Conservation (phyloP, 2,797 vertebrate genomes). For the Cheirogaleus major region DNA sequence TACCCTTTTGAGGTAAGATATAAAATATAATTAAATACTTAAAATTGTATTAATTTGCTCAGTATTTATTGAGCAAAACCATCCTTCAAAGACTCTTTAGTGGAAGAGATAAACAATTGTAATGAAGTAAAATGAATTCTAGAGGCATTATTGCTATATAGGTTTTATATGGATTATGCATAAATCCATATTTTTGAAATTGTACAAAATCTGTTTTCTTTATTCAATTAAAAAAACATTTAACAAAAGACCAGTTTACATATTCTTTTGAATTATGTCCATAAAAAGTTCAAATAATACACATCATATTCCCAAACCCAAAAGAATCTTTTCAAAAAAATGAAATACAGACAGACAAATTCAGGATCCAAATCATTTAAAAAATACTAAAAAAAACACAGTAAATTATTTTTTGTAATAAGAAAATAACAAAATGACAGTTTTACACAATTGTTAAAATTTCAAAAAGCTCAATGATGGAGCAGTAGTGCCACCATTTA, state of each 20-base stretch:
- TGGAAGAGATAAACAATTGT: conserved; percentile 16
- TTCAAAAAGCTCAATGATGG: conserved; percentile 54
- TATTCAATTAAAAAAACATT: conserved; percentile 41
- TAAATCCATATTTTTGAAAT: conserved; percentile 23
- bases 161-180: conserved; percentile 50
- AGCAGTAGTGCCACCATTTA: conserved; percentile 26
- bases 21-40: conserved; percentile 33
- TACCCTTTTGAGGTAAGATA: background rate
- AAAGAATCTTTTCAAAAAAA: conserved; percentile 31
- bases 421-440: conserved; percentile 30
- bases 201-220: too few relatives aligned
- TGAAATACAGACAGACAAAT: conserved; percentile 68
- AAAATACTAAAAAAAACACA: conserved; percentile 60
- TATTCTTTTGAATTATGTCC: conserved; percentile 72
- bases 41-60: background rate
- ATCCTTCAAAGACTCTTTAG: conserved; percentile 8
- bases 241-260: conserved; percentile 71
- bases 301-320: conserved; percentile 51
- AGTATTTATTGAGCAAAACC: conserved; percentile 39
- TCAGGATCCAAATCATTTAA: background rate
- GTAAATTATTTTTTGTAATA: conserved; percentile 37
- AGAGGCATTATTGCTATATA: background rate
- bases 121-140: conserved; percentile 18
- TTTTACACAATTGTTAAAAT: conserved; percentile 31
- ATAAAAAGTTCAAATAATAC: conserved; percentile 79